Evolutionary conservation across 2,888 invertebrate genomes (phyloP).

Genomic region (Tetrapedia diversipes): DNA sequence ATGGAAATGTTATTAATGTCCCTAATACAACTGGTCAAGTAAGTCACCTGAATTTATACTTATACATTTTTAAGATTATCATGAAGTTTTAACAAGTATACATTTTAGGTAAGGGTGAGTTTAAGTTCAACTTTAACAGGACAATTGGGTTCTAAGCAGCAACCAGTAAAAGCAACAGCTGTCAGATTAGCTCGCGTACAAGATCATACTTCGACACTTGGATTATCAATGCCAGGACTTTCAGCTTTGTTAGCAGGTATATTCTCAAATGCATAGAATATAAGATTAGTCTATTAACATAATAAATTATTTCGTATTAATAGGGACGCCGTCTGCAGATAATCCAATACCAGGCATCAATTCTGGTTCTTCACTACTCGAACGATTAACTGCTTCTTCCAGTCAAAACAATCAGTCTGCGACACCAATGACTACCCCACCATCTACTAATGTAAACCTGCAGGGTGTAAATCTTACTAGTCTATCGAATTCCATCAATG

Average conservation of each 20-base stretch:
- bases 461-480: constrained; percentile 90
- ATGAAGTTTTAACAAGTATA: not conserved
- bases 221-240: constrained; percentile 85
- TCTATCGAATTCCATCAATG: constrained; percentile 87
- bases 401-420: constrained; percentile 81
- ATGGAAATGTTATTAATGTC: constrained; percentile 81
- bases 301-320: constrained; percentile 16
- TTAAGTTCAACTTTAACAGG: constrained; percentile 80
- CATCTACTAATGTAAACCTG: constrained; percentile 84
- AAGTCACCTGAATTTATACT: constrained; percentile 30
- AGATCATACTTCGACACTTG: constrained; percentile 83
- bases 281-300: constrained; percentile 2
- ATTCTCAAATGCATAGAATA: constrained; percentile 5
- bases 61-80: not conserved
- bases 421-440: constrained; percentile 86
- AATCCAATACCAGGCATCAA: constrained; percentile 85
- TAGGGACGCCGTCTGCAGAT: constrained; percentile 86
- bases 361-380: constrained; percentile 84
- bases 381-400: constrained; percentile 84
- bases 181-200: constrained; percentile 83
- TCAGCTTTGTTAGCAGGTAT: constrained; percentile 85
- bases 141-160: constrained; percentile 80
- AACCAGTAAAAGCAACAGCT: constrained; percentile 83
- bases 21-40: constrained; percentile 81
- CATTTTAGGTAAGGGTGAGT: constrained; percentile 78